Evolutionary conservation across 2,113 vertebrate species (phyloP).

Genomic region (Picathartes gymnocephalus): DNA sequence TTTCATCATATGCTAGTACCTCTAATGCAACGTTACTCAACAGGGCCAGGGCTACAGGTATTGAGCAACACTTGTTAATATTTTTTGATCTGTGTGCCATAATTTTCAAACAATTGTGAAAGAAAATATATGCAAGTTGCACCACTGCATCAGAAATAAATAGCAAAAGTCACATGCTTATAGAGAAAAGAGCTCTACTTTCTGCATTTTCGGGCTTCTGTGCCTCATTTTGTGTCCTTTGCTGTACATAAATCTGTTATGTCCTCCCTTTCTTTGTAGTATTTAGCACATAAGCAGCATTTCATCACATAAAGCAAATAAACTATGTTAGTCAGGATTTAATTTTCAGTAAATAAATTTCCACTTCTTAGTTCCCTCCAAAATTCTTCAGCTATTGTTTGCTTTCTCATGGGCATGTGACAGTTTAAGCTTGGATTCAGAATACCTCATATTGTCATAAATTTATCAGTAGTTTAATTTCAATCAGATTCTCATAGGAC

Average conservation of each 20-base stretch:
- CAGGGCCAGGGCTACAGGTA: neutral
- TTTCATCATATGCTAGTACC: neutral
- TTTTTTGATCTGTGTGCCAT: rapidly evolving
- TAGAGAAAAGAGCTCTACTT: neutral
- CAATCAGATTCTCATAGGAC: neutral
- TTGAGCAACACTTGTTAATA: neutral
- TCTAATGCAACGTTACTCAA: neutral
- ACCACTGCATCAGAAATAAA: neutral
- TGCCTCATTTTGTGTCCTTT: neutral
- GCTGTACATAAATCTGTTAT: neutral
- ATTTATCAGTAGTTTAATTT: neutral
- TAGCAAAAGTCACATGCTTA: neutral
- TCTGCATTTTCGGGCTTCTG: neutral
- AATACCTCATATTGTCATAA: neutral
- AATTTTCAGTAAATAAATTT: neutral
- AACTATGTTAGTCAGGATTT: neutral
- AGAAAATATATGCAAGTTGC: neutral
- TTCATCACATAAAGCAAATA: neutral
- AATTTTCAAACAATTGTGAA: neutral
- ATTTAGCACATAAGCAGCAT: neutral
- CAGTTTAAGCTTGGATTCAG: neutral
- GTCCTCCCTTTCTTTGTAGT: neutral
- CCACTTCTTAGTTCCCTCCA: neutral
- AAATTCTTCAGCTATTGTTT: neutral
- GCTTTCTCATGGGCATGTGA: neutral